Evolutionary conservation across 2,797 vertebrate species (phyloP).

Genomic region (Pseudocheirus occidentalis): DNA sequence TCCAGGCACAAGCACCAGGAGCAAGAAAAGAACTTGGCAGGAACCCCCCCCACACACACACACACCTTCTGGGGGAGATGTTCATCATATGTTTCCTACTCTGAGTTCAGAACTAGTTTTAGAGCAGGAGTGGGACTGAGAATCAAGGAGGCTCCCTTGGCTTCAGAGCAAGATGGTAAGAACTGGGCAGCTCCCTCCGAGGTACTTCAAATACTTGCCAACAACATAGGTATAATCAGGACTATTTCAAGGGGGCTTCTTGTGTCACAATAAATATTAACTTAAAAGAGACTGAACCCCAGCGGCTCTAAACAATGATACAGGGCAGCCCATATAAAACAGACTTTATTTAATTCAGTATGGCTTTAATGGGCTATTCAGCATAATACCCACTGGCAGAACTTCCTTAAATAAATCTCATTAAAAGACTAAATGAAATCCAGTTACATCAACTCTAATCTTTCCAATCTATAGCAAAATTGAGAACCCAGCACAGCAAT

Average conservation of each 20-base stretch:
- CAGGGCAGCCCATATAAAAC: background rate
- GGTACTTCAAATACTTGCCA: background rate
- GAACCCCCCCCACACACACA: background rate
- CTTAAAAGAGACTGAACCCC: background rate
- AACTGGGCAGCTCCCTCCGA: background rate
- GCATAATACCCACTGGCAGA: background rate
- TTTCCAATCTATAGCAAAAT: background rate
- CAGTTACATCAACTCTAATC: background rate
- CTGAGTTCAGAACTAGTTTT: background rate
- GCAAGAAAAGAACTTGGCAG: background rate
- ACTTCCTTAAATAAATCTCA: conserved; percentile 47
- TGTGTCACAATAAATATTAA: background rate
- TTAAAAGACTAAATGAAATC: conserved; percentile 28
- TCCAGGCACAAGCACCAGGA: accelerated
- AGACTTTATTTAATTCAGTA: background rate
- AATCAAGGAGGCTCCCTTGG: background rate
- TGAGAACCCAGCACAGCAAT: accelerated
- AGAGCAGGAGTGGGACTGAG: background rate
- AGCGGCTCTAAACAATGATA: background rate
- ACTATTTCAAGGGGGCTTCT: background rate
- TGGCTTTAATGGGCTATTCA: background rate
- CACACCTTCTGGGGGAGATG: background rate
- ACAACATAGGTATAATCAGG: background rate
- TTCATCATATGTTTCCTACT: background rate
- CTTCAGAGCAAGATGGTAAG: too few relatives aligned